Evolutionary conservation across 2,888 invertebrate genomes (phyloP), one percentile per base, ranked within the genome.

Genomic region (Drosophila peninsularis): DNA sequence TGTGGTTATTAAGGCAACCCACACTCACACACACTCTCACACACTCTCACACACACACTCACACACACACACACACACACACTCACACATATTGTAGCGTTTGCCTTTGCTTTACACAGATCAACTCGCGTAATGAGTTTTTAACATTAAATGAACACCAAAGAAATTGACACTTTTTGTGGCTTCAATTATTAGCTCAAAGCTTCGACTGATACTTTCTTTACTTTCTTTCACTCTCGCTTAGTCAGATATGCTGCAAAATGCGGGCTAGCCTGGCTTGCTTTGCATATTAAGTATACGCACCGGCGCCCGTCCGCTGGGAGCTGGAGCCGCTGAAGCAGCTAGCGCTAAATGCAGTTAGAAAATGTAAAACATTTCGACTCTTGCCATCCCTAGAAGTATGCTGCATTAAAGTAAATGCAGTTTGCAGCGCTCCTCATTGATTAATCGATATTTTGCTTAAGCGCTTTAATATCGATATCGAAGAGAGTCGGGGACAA

Each of bases 121-220:
- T 71, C 56, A 37, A 54, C 53, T 54, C 68, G 66, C 79, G 65
- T 86, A 82, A 82, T 82, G 86, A 83, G 83, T 82, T 82, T 86
- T 86, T 83, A 86, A 83, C 86, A 80, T 83, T 83, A 80, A 82
- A 80, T 82, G 70, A 82, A 82, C 65, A 54, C 58, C 21, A 17
- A 11, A 52, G 52, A 52, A 52, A 52, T 52, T 36, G 37, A 27
- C 52, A 37, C 37, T 17, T 52, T 52, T 36, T 52, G 37, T 7
- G n/a, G 37, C 24, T 52, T 37, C 21, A 37, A 37, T 36, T 36
- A 52, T 36, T 37, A 52, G 13, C 21, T 24, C 36, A n/a, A 52
- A 10, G n/a, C 36, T 7, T 14, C 11, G 21, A 19, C 49, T 21
- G 7, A 13, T 32, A 14, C 11, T 19, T 49, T 49, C 13, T 19